Evolutionary conservation across 2,797 vertebrate species (phyloP).

Genomic region (Sebastes umbrosus): DNA sequence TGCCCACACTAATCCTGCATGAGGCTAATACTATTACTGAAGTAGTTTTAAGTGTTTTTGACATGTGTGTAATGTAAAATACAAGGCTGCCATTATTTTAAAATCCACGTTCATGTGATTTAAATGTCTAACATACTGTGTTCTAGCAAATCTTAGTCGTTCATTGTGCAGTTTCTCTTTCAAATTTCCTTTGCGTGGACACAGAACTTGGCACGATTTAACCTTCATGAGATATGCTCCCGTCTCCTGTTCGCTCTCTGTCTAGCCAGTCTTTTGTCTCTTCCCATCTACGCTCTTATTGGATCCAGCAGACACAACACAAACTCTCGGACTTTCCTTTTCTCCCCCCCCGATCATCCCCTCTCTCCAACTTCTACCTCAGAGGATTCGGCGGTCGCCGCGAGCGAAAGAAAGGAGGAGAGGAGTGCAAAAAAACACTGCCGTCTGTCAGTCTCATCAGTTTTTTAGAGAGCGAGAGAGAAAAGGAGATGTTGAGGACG

Average conservation of each 20-base stretch:
- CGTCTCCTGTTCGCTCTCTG: background rate
- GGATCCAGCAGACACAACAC: conserved; percentile 44
- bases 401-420: conserved; percentile 17
- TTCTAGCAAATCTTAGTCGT: background rate
- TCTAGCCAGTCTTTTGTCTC: conserved; percentile 33
- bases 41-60: background rate
- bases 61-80: background rate
- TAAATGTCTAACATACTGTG: background rate
- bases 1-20: background rate
- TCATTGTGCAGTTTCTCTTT: background rate
- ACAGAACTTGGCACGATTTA: conserved; percentile 1
- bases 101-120: background rate
- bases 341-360: background rate
- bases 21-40: background rate
- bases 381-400: conserved; percentile 38
- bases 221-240: background rate
- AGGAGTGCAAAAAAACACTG: conserved; percentile 27
- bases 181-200: background rate
- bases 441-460: conserved; percentile 67
- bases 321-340: conserved; percentile 23
- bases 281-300: conserved; percentile 20
- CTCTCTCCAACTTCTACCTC: conserved; percentile 33
- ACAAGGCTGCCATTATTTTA: background rate
- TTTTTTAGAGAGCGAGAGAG: conserved; percentile 24
- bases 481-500: conserved; percentile 42